Evolutionary conservation across 2,797 vertebrate species (phyloP).

Genomic region (Enoplosus armatus): DNA sequence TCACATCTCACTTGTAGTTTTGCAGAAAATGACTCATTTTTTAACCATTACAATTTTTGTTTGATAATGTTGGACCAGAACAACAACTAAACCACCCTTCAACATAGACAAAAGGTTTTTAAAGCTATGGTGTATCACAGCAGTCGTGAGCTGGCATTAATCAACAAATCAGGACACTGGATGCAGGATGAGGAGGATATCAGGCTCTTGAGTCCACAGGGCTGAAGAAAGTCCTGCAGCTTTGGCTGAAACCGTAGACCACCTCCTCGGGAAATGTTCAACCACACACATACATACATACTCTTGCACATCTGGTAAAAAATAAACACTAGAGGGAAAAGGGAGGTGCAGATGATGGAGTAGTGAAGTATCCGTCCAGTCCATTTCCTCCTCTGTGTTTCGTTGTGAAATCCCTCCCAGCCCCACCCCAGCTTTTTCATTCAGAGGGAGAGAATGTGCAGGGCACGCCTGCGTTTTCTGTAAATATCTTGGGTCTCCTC

Average conservation of each 20-base stretch:
- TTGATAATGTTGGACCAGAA: neutral
- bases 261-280: neutral
- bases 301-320: slow-evolving; percentile 39
- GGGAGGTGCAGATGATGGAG: slow-evolving; percentile 70
- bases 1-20: slow-evolving; percentile 6
- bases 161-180: neutral
- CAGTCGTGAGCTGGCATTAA: neutral
- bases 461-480: slow-evolving; percentile 63
- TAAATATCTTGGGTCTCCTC: slow-evolving; percentile 59
- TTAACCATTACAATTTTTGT: slow-evolving; percentile 3
- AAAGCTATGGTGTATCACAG: neutral
- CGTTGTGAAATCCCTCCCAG: slow-evolving; percentile 34
- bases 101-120: neutral
- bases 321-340: slow-evolving; percentile 58
- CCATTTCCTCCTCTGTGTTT: slow-evolving; percentile 57
- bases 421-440: slow-evolving; percentile 46
- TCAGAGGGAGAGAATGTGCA: slow-evolving; percentile 39
- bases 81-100: neutral
- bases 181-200: slow-evolving; percentile 19
- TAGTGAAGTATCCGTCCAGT: slow-evolving; percentile 47
- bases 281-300: slow-evolving; percentile 17
- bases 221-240: slow-evolving; percentile 9
- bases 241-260: neutral
- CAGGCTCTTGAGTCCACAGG: slow-evolving; percentile 2
- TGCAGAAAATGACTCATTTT: neutral